Conservation (phyloP, 2,888 invertebrate genomes). For the Ectemnius lituratus region DNA sequence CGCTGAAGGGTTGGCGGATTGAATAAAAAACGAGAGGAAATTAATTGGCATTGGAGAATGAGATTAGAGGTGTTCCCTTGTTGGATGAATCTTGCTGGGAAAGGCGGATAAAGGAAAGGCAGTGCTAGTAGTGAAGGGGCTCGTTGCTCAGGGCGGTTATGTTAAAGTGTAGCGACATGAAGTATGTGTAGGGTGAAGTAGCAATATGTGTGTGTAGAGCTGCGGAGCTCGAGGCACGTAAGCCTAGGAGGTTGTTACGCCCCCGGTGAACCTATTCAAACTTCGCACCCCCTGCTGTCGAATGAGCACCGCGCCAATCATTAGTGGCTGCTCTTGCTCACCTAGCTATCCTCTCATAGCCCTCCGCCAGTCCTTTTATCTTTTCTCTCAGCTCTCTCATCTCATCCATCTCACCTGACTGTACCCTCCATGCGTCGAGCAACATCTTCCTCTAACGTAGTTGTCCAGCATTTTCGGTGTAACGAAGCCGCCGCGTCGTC, state of each 20-base stretch:
- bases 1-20: too few relatives aligned
- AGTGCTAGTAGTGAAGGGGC: constrained; percentile 47
- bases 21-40: too few relatives aligned
- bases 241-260: constrained; percentile 55
- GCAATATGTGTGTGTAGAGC: constrained; percentile 28
- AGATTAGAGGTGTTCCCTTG: constrained; percentile 40
- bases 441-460: too few relatives aligned
- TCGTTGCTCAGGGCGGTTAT: constrained; percentile 51
- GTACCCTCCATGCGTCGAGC: background rate
- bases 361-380: constrained; percentile 13
- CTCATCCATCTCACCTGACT: constrained; percentile 13
- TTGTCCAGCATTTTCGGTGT: too few relatives aligned
- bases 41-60: too few relatives aligned
- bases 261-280: constrained; percentile 55
- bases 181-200: constrained; percentile 35
- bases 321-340: constrained; percentile 23
- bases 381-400: constrained; percentile 9
- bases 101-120: constrained; percentile 54
- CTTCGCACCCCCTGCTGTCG: constrained; percentile 42
- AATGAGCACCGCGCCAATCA: constrained; percentile 34
- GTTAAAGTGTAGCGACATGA: constrained; percentile 51
- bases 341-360: background rate
- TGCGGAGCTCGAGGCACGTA: constrained; percentile 34
- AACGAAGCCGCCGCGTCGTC: too few relatives aligned
- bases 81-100: constrained; percentile 57